Evolutionary conservation across 2,888 invertebrate genomes (phyloP), one percentile per base, ranked within the genome.

Genomic region (Theretra japonica): DNA sequence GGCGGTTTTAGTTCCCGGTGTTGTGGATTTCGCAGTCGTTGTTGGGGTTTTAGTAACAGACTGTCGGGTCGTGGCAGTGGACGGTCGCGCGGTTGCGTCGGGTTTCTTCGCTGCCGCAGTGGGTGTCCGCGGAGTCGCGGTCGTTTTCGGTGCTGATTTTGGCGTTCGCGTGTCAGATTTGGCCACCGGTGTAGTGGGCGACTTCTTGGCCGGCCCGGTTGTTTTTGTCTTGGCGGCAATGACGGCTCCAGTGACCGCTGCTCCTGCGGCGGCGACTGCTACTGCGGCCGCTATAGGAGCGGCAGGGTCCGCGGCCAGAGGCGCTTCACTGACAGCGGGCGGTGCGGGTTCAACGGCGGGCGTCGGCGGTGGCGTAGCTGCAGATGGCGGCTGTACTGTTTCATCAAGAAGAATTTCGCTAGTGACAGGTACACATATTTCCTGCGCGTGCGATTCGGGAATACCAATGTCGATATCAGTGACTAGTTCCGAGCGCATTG

Each of bases 351-450:
- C 84, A 33, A 80, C 80, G 19, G 85, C 84, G 56, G 88, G 85
- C 19, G 87, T 82, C 62, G 83, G 82, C 68, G 77, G 86, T 70
- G 85, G 82, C 58, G 82, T 77, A 75, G 76, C 78, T 60, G 74
- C 83, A 72, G 82, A 84, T 75, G 75, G 83, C 83, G 83, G 82
- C 71, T 82, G 86, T 70, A 83, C 87, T 73, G 80, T 84, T 74
- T 90, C 91, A 68, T 91, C 91, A 41, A 83, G 82, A 41, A 83
- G 85, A 65, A 93, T 92, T 81, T 92, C 93, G 74, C 80, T 85
- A 28, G 88, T 95, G 86, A 85, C 94, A 79, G 87, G 94, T 80
- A 88, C 92, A 90, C 85, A 95, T 76, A 90, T 95, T 90, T 94
- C 92, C 74, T 93, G 93, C 70, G 93, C 93, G 62, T 88, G 88